These are phyloP conservation scores for Mesocricetus auratus DNA, from an alignment of 2,113 vertebrate genomes.

Conservation along the genomic window DNA sequence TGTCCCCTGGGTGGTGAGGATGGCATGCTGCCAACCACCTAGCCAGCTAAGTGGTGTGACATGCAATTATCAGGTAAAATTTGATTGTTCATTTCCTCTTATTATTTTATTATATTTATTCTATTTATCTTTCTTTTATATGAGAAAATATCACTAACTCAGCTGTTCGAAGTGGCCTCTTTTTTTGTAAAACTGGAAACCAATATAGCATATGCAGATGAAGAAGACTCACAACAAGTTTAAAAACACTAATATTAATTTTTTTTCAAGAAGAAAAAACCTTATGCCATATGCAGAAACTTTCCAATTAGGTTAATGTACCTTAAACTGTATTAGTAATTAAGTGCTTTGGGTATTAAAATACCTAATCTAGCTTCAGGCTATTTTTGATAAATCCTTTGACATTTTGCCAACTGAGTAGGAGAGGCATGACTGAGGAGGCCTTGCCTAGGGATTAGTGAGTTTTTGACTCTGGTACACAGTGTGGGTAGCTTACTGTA, in stretches of 20 bases:
- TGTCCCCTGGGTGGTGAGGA: not conserved
- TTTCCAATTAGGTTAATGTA: conserved; percentile 81
- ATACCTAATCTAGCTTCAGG: conserved; percentile 84
- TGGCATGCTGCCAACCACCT: not conserved
- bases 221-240: conserved; percentile 54
- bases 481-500: conserved; percentile 32
- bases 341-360: conserved; percentile 84
- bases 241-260: conserved; percentile 73
- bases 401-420: conserved; percentile 80
- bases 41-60: not conserved
- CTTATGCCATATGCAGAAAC: conserved; percentile 73
- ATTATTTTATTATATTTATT: conserved; percentile 57
- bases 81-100: conserved; percentile 48
- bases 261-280: conserved; percentile 41
- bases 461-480: conserved; percentile 61
- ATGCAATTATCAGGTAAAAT: conserved; percentile 4
- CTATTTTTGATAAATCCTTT: conserved; percentile 85
- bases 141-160: conserved; percentile 58
- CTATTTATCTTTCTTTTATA: conserved; percentile 53
- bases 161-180: conserved; percentile 1
- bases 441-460: conserved; percentile 64
- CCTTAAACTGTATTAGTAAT: conserved; percentile 79
- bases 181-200: conserved; percentile 58
- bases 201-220: conserved; percentile 39
- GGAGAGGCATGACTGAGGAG: conserved; percentile 67